Evolutionary conservation across 1,140 invertebrate genomes (phyloP), one percentile per base, ranked within the genome.

Genomic region (Episyrphus balteatus): DNA sequence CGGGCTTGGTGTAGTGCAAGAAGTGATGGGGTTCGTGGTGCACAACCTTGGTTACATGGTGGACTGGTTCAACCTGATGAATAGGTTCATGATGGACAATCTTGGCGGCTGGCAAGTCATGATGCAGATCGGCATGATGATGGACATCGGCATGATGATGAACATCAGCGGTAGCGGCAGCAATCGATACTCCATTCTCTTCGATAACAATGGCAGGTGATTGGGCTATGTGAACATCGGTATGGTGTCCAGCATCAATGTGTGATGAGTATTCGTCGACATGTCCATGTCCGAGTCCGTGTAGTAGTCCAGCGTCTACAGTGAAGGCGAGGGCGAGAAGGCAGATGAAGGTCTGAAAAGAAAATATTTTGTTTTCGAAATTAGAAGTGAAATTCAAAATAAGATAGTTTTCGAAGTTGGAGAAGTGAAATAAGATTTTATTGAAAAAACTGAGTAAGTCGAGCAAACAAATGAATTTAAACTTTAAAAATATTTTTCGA

Each of bases 1-100:
- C 58, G 12, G 58, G 57, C 11, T 55, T 59, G 38, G 55, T 54
- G 37, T 61, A 61, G 40, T 61, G 58, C 55, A 61, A 44, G 54
- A 61, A 59, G 14, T 61, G 58, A 43, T 61, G 58, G n/a, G 58
- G 58, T 12, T 61, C 57, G 49, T 61, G 57, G 13, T 61, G 58
- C 36, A 61, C 58, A 33, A 61, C 58, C 42, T 61, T 61, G 50
- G 58, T 58, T 13, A 61, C 58, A 51, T 61, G 58, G 44, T 61
- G 58, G 17, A 61, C 58, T 26, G 58, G 58, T 48, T 53, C 58
- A 26, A 61, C 57, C 13, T 61, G 53, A 37, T 61, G 58, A 3
- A 61, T 61, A 31, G 57, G 51, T 42, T 61, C 58, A 43, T 61
- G 58, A 39, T 57, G 57, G 19, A 61, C 52, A 34, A 61, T 57